A percentile compares a stretch with the other conserved stretches of the same genome.
These are phyloP conservation scores for Campaea margaritaria DNA, from an alignment of 2,888 invertebrate species.

Conservation along the genomic window DNA sequence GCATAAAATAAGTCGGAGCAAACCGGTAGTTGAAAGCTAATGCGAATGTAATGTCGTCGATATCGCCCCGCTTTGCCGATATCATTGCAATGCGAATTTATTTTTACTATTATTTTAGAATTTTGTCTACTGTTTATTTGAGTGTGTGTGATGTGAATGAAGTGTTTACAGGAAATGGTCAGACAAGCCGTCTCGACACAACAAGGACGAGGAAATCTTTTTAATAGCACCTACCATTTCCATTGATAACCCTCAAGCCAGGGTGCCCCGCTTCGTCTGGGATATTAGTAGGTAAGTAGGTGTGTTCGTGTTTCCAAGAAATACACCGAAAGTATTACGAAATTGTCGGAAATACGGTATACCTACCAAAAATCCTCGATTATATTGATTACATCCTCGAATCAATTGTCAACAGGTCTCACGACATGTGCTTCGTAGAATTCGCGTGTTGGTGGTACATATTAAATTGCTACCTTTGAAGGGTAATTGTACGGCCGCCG, in stretches of 20 bases:
- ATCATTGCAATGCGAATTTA: constrained; percentile 56
- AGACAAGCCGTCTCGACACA: no score
- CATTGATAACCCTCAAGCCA: no score
- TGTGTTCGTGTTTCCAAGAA: not conserved
- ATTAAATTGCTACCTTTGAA: constrained; percentile 48
- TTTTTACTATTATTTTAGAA: constrained; percentile 35
- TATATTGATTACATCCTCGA: constrained; percentile 32
- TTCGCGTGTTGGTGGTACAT: constrained; percentile 54
- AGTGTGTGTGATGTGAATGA: constrained; percentile 20
- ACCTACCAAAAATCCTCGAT: constrained; percentile 8
- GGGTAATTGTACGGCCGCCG: constrained; percentile 48
- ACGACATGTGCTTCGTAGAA: constrained; percentile 54
- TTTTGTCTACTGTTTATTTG: constrained; percentile 32
- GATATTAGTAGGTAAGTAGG: no score
- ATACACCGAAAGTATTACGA: not conserved
- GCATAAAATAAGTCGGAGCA: constrained; percentile 58
- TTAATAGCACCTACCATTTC: no score
- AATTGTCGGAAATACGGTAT: constrained; percentile 7
- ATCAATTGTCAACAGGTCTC: constrained; percentile 49
- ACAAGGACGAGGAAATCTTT: no score
- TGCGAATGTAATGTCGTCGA: constrained; percentile 74
- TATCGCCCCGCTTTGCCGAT: constrained; percentile 63
- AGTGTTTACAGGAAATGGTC: constrained; percentile 11
- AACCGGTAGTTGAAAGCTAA: constrained; percentile 69
- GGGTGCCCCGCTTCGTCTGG: no score